phyloP scores from a whole-genome alignment of 2,113 vertebrate genomes.

The Bettongia penicillata region DNA sequence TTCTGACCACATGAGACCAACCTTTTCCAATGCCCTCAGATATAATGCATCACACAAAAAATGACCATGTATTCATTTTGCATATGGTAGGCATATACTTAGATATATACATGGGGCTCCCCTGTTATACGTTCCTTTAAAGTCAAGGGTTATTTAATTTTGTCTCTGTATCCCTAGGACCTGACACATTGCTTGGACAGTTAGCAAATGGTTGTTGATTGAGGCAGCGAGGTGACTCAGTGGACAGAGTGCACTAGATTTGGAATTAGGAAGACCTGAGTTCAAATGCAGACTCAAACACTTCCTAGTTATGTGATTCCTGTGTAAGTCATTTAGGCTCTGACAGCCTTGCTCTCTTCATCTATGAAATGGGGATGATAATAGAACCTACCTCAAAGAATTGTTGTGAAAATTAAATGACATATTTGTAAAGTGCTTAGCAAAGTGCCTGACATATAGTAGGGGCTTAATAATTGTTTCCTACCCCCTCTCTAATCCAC shows the following conservation, averaged over 20 bases:
- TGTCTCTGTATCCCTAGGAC: background rate
- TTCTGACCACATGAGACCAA: background rate
- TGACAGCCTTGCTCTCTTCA: background rate
- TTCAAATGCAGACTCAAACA: background rate
- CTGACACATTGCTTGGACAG: background rate
- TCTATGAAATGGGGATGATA: background rate
- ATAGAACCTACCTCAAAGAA: background rate
- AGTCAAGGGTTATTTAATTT: background rate
- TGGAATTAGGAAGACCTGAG: background rate
- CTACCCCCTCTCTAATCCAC: background rate
- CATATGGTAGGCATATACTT: background rate
- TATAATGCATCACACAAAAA: background rate
- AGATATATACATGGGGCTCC: background rate
- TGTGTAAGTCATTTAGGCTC: background rate
- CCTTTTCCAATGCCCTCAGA: background rate
- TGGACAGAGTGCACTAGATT: no score
- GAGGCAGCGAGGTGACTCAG: background rate
- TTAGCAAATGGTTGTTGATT: background rate
- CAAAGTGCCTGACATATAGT: background rate
- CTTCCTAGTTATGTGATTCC: background rate
- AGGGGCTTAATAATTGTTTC: background rate
- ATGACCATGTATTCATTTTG: background rate
- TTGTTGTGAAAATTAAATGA: background rate
- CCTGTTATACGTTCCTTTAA: background rate
- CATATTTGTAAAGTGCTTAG: background rate